phyloP scores from a whole-genome alignment of 2,888 invertebrate genomes.

The Micoletzkya japonica region DNA sequence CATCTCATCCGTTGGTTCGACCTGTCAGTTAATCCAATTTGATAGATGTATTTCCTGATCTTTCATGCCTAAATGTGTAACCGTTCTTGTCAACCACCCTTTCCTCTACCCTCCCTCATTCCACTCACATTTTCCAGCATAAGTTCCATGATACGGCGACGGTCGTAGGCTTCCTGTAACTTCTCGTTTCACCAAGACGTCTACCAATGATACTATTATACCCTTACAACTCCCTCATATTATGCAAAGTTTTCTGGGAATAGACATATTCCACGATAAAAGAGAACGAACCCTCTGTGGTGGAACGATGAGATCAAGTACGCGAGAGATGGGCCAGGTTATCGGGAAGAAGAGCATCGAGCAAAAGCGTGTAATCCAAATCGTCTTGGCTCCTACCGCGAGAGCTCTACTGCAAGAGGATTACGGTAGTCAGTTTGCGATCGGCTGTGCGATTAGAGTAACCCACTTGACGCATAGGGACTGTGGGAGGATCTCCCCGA shows the following conservation, averaged over 20 bases:
- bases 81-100: too few species aligned
- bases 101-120: too few species aligned
- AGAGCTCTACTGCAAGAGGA: slow-evolving; percentile 21
- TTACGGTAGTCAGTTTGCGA: not conserved
- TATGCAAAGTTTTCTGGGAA: too few species aligned
- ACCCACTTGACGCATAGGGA: slow-evolving; percentile 21
- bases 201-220: not conserved
- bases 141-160: slow-evolving; percentile 16
- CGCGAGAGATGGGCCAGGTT: slow-evolving; percentile 20
- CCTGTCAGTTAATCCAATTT: too few species aligned
- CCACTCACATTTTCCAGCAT: slow-evolving; percentile 6
- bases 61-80: too few species aligned
- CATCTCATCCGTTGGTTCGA: slow-evolving; percentile 16
- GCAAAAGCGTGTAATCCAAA: slow-evolving; percentile 6
- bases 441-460: not conserved
- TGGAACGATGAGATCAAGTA: slow-evolving; percentile 6
- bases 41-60: too few species aligned
- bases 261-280: not conserved
- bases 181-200: not conserved
- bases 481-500: slow-evolving; percentile 24
- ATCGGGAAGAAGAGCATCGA: not conserved
- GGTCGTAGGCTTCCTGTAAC: slow-evolving; percentile 12
- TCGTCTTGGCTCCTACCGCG: slow-evolving; percentile 6
- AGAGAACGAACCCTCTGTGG: slow-evolving; percentile 2
- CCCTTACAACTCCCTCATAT: too few species aligned